Evolutionary conservation across 2,113 vertebrate genomes (phyloP).

Genomic region (Sturnira hondurensis): DNA sequence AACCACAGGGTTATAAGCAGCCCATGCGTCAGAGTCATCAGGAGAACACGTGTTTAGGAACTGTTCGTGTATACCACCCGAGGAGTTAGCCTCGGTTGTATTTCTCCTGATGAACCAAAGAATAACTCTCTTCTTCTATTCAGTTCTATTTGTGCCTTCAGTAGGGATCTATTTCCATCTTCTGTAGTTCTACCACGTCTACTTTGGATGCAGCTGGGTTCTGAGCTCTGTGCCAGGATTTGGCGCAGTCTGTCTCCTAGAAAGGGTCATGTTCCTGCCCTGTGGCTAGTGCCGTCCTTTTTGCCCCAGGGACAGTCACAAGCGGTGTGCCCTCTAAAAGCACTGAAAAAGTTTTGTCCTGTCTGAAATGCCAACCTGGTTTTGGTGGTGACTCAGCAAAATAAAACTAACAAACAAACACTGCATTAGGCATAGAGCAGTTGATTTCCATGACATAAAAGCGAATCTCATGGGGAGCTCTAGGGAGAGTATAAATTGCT

Average conservation of each 20-base stretch:
- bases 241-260: neutral
- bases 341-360: neutral
- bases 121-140: neutral
- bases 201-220: neutral
- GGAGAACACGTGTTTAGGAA: neutral
- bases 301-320: neutral
- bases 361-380: neutral
- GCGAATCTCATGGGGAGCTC: neutral
- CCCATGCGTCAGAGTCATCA: neutral
- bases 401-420: neutral
- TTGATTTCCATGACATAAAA: neutral
- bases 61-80: neutral
- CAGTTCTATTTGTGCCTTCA: neutral
- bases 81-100: neutral
- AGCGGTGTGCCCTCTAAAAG: neutral
- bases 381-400: constrained; percentile 61
- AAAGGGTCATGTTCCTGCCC: neutral
- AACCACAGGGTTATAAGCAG: neutral
- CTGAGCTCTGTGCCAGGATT: neutral
- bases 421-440: neutral
- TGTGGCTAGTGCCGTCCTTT: neutral
- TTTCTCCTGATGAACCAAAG: neutral
- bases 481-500: neutral
- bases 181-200: neutral
- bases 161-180: neutral